phyloP scores from a whole-genome alignment of 2,888 invertebrate genomes.

The Pinctada fucata region DNA sequence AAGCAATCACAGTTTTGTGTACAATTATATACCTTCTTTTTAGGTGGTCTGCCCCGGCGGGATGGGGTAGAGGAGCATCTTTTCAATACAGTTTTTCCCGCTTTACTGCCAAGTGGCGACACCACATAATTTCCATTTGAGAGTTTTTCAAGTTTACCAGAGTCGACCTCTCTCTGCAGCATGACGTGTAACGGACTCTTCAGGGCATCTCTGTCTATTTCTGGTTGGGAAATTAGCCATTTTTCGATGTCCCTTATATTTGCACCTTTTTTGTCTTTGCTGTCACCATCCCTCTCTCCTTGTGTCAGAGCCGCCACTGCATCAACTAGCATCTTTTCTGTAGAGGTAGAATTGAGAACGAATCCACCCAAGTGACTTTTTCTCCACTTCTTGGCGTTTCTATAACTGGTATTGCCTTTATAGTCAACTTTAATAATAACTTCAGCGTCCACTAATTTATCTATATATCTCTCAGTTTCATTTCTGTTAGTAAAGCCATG shows the following conservation, averaged over 20 bases:
- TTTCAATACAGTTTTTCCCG: constrained; percentile 23
- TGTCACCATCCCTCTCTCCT: constrained; percentile 13
- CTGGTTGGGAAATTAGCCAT: constrained; percentile 57
- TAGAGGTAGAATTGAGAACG: constrained; percentile 60
- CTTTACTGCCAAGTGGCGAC: constrained; percentile 69
- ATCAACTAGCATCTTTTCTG: constrained; percentile 58
- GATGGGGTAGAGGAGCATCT: constrained; percentile 22
- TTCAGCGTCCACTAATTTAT: constrained; percentile 86
- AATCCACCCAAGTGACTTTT: constrained; percentile 80
- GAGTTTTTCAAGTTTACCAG: constrained; percentile 83
- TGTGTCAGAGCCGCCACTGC: constrained; percentile 49
- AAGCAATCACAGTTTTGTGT: too few species aligned
- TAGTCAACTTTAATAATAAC: constrained; percentile 90
- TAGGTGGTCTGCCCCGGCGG: constrained; percentile 53
- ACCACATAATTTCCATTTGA: constrained; percentile 64
- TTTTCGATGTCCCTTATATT: constrained; percentile 64
- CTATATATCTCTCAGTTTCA: constrained; percentile 82
- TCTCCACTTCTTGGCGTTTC: constrained; percentile 85
- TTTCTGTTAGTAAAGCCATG: constrained; percentile 83
- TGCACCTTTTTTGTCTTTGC: constrained; percentile 52
- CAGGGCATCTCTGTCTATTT: constrained; percentile 56
- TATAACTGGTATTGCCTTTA: constrained; percentile 90
- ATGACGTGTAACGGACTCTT: constrained; percentile 80
- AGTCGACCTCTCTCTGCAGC: constrained; percentile 84
- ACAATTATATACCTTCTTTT: constrained; percentile 45